Evolutionary conservation across 2,888 invertebrate genomes (phyloP).

Genomic region (Macropis europaea): DNA sequence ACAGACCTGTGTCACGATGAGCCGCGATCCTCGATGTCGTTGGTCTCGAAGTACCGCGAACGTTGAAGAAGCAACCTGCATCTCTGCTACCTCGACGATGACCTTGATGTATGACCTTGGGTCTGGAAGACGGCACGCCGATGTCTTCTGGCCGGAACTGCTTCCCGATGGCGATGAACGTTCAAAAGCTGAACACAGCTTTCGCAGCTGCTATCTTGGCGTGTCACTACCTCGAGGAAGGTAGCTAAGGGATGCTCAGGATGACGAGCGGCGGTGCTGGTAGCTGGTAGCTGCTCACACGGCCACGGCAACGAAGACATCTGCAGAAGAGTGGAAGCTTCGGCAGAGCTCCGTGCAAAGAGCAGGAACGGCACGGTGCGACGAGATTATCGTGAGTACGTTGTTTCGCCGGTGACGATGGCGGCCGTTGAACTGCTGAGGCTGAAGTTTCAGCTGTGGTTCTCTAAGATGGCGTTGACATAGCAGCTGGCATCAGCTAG

Average conservation of each 20-base stretch:
- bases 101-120: not conserved
- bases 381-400: conserved; percentile 43
- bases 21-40: conserved; percentile 2
- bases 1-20: conserved; percentile 29
- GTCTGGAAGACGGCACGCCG: not conserved
- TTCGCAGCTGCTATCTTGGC: conserved; percentile 9
- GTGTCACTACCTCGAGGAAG: conserved; percentile 44
- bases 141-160: not conserved
- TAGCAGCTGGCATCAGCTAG: conserved; percentile 63
- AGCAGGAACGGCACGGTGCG: conserved; percentile 42
- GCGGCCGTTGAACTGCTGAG: conserved; percentile 34
- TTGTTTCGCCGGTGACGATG: conserved; percentile 42
- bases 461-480: conserved; percentile 60
- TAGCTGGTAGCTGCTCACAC: too few species aligned
- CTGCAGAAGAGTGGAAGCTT: conserved; percentile 34
- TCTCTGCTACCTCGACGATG: not conserved
- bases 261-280: conserved; percentile 4
- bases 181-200: conserved; percentile 43
- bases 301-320: conserved; percentile 32
- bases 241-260: conserved; percentile 21
- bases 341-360: conserved; percentile 28
- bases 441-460: conserved; percentile 55
- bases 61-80: conserved; percentile 18
- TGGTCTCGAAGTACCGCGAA: not conserved
- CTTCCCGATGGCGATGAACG: not conserved